These are phyloP conservation scores for Hypsibius dujardini DNA, from an alignment of 1,140 invertebrate genomes.

Conservation along the genomic window DNA sequence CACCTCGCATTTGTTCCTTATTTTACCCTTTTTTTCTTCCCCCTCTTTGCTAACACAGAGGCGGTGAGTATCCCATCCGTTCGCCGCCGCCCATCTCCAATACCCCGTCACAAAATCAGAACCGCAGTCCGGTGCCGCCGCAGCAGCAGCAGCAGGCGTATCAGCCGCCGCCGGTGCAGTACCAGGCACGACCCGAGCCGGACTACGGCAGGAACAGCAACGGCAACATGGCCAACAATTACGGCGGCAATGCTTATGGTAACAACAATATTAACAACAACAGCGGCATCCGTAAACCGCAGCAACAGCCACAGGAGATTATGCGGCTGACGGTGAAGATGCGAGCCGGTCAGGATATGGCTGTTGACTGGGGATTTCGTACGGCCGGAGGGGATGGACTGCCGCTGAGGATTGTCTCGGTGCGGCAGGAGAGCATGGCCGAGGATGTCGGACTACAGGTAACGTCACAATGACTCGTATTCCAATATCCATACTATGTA, in stretches of 20 bases:
- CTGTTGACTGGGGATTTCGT: constrained; percentile 14
- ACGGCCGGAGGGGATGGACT: constrained; percentile 6
- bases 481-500: too few relatives aligned
- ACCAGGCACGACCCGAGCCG: background rate
- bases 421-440: background rate
- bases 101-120: background rate
- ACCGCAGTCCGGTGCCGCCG: background rate
- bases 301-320: constrained; percentile 1
- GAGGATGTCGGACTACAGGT: constrained; percentile 14
- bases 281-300: background rate
- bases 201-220: background rate
- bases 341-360: constrained; percentile 14
- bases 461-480: background rate
- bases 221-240: background rate
- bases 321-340: constrained; percentile 14
- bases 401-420: constrained; percentile 5
- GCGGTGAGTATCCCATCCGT: constrained; percentile 9
- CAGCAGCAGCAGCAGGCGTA: background rate
- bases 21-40: too few relatives aligned
- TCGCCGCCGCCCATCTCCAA: constrained; percentile 1
- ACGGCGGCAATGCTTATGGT: background rate
- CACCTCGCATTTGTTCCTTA: too few relatives aligned
- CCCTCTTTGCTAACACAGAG: background rate
- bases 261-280: constrained; percentile 4
- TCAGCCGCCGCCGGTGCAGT: background rate